These are phyloP conservation scores for Psilopogon haemacephalus DNA, from an alignment of 2,113 vertebrate genomes.

Conservation along the genomic window DNA sequence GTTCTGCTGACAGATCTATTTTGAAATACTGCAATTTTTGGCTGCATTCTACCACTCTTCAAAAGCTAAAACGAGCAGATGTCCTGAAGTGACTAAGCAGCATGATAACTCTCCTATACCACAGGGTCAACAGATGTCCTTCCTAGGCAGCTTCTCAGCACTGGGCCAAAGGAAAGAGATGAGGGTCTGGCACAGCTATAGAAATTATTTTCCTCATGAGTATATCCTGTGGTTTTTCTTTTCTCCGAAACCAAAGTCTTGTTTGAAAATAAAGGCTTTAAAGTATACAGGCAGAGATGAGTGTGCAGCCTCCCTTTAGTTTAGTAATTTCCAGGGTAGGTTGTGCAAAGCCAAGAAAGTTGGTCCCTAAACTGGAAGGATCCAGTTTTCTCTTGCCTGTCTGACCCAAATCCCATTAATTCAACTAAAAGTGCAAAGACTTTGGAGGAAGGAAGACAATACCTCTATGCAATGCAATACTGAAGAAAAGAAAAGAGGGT, in stretches of 20 bases:
- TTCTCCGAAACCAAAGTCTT: background rate
- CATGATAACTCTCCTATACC: background rate
- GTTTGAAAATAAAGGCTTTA: constrained; percentile 44
- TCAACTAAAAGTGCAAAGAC: constrained; percentile 4
- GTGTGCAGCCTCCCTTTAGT: background rate
- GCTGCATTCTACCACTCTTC: background rate
- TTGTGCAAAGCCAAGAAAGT: background rate
- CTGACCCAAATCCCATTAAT: background rate
- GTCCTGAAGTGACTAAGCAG: constrained; percentile 31
- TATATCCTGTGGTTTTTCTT: constrained; percentile 30
- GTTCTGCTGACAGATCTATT: constrained; percentile 32
- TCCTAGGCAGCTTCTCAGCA: constrained; percentile 1
- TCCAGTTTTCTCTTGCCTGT: background rate
- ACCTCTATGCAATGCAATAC: background rate
- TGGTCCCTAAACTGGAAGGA: background rate
- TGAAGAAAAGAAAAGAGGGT: background rate
- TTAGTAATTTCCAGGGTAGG: background rate
- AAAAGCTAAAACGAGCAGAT: constrained; percentile 34
- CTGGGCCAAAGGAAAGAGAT: background rate
- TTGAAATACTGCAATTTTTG: constrained; percentile 10
- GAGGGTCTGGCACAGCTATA: constrained; percentile 15
- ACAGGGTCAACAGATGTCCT: constrained; percentile 52
- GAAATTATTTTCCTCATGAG: constrained; percentile 34
- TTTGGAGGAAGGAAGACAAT: background rate
- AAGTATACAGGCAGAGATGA: background rate